phyloP scores from a whole-genome alignment of 2,888 invertebrate species.

The Hyposoter dolosus region DNA sequence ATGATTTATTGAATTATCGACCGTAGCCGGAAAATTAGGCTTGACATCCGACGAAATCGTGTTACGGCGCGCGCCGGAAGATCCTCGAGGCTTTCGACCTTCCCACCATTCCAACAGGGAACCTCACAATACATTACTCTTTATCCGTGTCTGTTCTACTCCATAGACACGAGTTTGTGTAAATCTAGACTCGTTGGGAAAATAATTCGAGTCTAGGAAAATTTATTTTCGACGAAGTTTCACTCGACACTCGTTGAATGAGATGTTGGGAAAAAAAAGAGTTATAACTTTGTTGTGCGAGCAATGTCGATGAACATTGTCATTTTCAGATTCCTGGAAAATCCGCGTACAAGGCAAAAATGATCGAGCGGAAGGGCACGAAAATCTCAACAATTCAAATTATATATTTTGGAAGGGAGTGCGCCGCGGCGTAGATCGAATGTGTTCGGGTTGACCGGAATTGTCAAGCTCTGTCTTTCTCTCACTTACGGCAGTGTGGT shows the following conservation, averaged over 20 bases:
- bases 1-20: slow-evolving; percentile 69
- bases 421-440: slow-evolving; percentile 52
- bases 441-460: slow-evolving; percentile 57
- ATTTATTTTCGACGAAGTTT: neutral
- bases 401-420: neutral
- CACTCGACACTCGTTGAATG: neutral
- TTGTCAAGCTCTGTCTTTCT: slow-evolving; percentile 1
- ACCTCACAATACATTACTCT: neutral
- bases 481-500: slow-evolving; percentile 17
- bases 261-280: neutral
- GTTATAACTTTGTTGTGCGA: neutral
- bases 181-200: neutral
- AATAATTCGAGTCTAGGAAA: neutral
- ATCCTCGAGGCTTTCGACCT: slow-evolving; percentile 41
- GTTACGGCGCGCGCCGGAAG: slow-evolving; percentile 54
- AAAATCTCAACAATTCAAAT: slow-evolving; percentile 62
- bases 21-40: slow-evolving; percentile 33
- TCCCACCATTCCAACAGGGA: slow-evolving; percentile 29
- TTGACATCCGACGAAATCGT: slow-evolving; percentile 61
- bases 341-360: neutral
- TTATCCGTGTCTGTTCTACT: neutral
- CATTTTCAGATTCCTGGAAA: neutral
- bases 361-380: neutral
- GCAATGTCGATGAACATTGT: neutral
- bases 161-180: neutral